Conservation (phyloP, 2,113 vertebrate genomes). For the western clawed frog (Xenopus tropicalis) region UCB_Xtro_10.0 CM004444.2:99018001-99018500, state of each 20-base stretch:
- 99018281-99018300: slow-evolving; percentile 58
- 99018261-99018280: slow-evolving; percentile 61
- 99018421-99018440: slow-evolving; percentile 65
- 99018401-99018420: slow-evolving; percentile 59
- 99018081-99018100: slow-evolving; percentile 49
- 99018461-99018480: slow-evolving; percentile 58
- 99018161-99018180: slow-evolving; percentile 55
- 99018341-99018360: slow-evolving; percentile 54
- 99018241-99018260: slow-evolving; percentile 61
- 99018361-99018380: slow-evolving; percentile 55
- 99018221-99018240: slow-evolving; percentile 54
- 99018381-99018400: slow-evolving; percentile 59
- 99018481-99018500: slow-evolving; percentile 59
- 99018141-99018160: slow-evolving; percentile 50
- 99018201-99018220: slow-evolving; percentile 47
- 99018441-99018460: slow-evolving; percentile 57
- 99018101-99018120: slow-evolving; percentile 38
- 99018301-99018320: slow-evolving; percentile 58
- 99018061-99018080: slow-evolving; percentile 31
- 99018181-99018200: slow-evolving; percentile 53
- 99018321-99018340: slow-evolving; percentile 57
- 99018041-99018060: slow-evolving; percentile 37
- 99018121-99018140: slow-evolving; percentile 46
- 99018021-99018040: slow-evolving; percentile 56
- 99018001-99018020: slow-evolving; percentile 68